Conservation (phyloP, 2,888 invertebrate genomes). For the Lasius platythorax region DNA sequence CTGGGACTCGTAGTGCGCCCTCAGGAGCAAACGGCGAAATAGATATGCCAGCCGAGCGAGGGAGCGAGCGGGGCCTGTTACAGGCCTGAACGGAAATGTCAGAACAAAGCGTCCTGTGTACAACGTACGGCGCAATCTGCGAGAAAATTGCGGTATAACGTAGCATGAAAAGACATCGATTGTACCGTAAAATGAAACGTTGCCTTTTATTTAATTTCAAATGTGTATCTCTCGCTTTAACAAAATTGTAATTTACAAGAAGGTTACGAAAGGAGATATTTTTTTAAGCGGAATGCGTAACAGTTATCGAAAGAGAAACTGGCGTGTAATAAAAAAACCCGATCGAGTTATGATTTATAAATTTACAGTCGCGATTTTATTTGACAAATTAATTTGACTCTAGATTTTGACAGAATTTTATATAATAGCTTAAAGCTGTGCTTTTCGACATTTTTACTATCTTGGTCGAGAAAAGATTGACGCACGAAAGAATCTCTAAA, state of each 20-base stretch:
- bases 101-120: constrained; percentile 30
- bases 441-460: not conserved
- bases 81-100: constrained; percentile 47
- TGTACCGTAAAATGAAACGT: constrained; percentile 37
- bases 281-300: not conserved
- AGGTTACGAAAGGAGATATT: not conserved
- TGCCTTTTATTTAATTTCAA: not conserved
- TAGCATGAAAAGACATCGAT: constrained; percentile 26
- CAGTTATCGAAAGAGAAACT: not conserved
- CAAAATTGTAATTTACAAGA: constrained; percentile 24
- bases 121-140: constrained; percentile 38
- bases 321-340: not conserved
- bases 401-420: not conserved
- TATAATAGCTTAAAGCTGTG: not conserved
- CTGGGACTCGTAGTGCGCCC: constrained; percentile 48
- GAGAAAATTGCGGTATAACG: constrained; percentile 44
- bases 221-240: not conserved
- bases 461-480: not conserved
- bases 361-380: constrained; percentile 12
- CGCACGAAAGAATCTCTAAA: not conserved
- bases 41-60: constrained; percentile 45
- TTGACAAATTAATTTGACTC: not conserved
- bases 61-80: constrained; percentile 21
- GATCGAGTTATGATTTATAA: constrained; percentile 14
- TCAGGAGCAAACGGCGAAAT: constrained; percentile 50